Evolutionary conservation across 1,140 invertebrate genomes (phyloP), one percentile per base, ranked within the genome.

Genomic region (Gonioctena quinquepunctata): DNA sequence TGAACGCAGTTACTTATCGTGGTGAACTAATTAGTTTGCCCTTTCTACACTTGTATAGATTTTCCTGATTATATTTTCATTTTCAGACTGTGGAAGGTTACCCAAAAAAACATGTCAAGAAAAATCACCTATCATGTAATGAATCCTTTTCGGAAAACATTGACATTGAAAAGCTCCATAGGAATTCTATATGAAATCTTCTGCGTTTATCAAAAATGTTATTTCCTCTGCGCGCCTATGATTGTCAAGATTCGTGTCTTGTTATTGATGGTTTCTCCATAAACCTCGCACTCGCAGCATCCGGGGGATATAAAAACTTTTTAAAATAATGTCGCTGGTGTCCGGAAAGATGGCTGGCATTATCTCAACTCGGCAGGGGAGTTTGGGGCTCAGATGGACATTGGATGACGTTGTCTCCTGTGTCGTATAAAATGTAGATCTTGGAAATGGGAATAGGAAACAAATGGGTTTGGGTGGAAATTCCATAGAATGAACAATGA

Each of bases 291-390:
- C 57, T 72, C 63, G 60, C 48, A 75, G 59, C 73, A 62, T 72
- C 73, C 65, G 62, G 64, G 49, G 75, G 76, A 78, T 74, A 76
- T 76, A 78, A 78, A 78, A 78, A 78, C 66, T 78, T 78, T 78
- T 78, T 76, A 76, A 78, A 78, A 76, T 78, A 78, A 78, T 78
- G 77, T 75, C 73, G 67, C 72, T 76, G 75, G 77, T 78, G 77
- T 78, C 75, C 67, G 73, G 77, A 75, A 78, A 78, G 75, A 78
- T 78, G 75, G 76, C 76, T 26, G 77, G 71, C 77, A 78, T 78
- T 78, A 76, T 76, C 77, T 76, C 69, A 67, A 70, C 77, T 71
- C 73, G 75, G 69, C 73, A 75, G 69, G 75, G 73, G 75, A 59
- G 25, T 23, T 19, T 54, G 28, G 52, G 18, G 21, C 8, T 3